phyloP scores from a whole-genome alignment of 2,113 vertebrate species.

The Thomomys bottae region DNA sequence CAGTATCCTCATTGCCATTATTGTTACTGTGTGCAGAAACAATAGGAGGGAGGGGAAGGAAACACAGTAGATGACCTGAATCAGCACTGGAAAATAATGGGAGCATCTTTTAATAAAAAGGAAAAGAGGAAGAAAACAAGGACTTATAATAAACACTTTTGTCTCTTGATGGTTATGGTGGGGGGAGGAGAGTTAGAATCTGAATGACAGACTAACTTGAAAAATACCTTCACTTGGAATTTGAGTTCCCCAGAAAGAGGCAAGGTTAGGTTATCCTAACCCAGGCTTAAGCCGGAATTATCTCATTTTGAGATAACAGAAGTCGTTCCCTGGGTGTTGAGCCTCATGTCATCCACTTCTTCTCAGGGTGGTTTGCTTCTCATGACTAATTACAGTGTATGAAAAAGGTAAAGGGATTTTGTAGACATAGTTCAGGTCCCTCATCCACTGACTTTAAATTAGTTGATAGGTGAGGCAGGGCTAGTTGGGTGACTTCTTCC shows the following conservation, averaged over 20 bases:
- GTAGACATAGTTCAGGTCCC: background rate
- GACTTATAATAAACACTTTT: background rate
- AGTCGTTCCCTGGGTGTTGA: background rate
- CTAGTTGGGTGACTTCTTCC: background rate
- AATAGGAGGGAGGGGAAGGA: conserved; percentile 24
- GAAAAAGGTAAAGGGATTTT: background rate
- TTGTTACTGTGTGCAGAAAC: conserved; percentile 60
- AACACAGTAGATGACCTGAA: background rate
- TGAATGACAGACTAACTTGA: conserved; percentile 24
- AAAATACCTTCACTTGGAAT: background rate
- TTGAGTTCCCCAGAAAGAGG: conserved; percentile 18
- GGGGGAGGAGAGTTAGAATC: background rate
- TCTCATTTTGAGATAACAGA: conserved; percentile 18
- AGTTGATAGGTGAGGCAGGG: background rate
- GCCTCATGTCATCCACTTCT: background rate
- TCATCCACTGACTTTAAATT: background rate
- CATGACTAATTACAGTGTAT: background rate
- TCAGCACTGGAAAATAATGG: conserved; percentile 40
- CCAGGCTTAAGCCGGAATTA: background rate
- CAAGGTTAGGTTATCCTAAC: conserved; percentile 15
- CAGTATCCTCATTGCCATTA: conserved; percentile 21
- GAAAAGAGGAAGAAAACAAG: conserved; percentile 25
- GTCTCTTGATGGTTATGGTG: background rate
- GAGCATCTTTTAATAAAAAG: conserved; percentile 26
- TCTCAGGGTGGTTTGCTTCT: background rate